phyloP scores from a whole-genome alignment of 2,797 vertebrate genomes.

The Margarornis squamiger region DNA sequence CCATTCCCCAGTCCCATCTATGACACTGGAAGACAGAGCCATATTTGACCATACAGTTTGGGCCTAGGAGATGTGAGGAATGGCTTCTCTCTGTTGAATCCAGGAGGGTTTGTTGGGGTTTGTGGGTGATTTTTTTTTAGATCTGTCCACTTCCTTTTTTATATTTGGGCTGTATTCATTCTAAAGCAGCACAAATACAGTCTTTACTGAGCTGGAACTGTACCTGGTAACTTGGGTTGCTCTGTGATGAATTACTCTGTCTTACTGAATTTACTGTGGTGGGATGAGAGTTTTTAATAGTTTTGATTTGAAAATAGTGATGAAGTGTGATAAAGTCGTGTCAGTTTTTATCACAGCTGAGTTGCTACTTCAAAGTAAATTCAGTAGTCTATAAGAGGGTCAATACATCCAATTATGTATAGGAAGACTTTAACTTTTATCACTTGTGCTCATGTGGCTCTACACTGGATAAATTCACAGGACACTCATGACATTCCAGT shows the following conservation, averaged over 20 bases:
- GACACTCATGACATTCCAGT: background rate
- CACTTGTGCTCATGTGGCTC: background rate
- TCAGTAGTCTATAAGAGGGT: background rate
- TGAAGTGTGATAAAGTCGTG: background rate
- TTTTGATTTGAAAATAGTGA: background rate
- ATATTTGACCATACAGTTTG: background rate
- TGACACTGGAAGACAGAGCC: background rate
- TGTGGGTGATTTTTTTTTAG: background rate
- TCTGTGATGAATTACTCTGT: background rate
- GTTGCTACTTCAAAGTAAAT: background rate
- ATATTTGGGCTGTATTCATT: background rate
- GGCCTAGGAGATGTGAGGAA: background rate
- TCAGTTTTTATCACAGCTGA: background rate
- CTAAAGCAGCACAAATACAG: background rate
- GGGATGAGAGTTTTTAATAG: background rate
- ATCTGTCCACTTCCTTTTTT: background rate
- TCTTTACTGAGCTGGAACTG: background rate
- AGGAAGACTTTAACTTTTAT: background rate
- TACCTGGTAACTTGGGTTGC: background rate
- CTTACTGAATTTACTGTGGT: background rate
- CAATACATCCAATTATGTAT: accelerated
- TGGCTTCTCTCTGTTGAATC: background rate
- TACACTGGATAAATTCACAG: background rate
- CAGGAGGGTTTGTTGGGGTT: background rate
- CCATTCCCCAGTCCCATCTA: accelerated